A percentile compares a stretch with the other conserved stretches of the same genome.
Evolutionary conservation across 2,113 vertebrate genomes (phyloP).

Genomic region (Chaetodon trifascialis): DNA sequence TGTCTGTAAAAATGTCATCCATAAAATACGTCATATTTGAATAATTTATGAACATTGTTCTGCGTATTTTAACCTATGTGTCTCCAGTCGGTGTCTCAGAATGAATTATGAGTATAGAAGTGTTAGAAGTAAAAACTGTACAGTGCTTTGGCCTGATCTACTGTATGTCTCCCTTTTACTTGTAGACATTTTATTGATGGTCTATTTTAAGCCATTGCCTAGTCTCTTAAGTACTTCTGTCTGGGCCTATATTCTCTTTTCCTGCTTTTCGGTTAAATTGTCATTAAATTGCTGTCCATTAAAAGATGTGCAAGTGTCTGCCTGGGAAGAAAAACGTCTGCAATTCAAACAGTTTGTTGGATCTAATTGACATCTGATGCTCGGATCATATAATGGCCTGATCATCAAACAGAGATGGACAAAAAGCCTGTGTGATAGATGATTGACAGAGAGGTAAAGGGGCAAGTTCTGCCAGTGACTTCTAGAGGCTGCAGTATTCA

Average conservation of each 20-base stretch:
- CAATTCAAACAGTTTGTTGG: constrained; percentile 20
- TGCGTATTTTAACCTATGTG: background rate
- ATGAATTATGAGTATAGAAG: background rate
- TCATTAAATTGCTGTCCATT: constrained; percentile 39
- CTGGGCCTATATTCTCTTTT: constrained; percentile 21
- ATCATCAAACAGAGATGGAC: background rate
- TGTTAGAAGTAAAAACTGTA: constrained; percentile 11
- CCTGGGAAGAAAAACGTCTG: background rate
- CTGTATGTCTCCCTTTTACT: constrained; percentile 5
- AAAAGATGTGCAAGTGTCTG: constrained; percentile 2
- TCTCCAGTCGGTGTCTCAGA: constrained; percentile 1
- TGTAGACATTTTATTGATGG: background rate
- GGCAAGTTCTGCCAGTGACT: constrained; percentile 1
- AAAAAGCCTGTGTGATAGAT: constrained; percentile 7
- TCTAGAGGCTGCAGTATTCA: constrained; percentile 3
- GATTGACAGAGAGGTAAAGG: constrained; percentile 12
- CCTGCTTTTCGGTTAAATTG: constrained; percentile 27
- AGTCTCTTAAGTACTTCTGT: constrained; percentile 7
- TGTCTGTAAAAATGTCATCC: background rate
- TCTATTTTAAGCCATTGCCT: constrained; percentile 35
- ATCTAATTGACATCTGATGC: constrained; percentile 20
- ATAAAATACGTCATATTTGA: constrained; percentile 21
- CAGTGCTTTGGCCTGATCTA: background rate
- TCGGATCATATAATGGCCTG: constrained; percentile 15
- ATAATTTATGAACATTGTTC: background rate